phyloP scores from a whole-genome alignment of 2,888 invertebrate species.

The Gandaritis pyraliata region DNA sequence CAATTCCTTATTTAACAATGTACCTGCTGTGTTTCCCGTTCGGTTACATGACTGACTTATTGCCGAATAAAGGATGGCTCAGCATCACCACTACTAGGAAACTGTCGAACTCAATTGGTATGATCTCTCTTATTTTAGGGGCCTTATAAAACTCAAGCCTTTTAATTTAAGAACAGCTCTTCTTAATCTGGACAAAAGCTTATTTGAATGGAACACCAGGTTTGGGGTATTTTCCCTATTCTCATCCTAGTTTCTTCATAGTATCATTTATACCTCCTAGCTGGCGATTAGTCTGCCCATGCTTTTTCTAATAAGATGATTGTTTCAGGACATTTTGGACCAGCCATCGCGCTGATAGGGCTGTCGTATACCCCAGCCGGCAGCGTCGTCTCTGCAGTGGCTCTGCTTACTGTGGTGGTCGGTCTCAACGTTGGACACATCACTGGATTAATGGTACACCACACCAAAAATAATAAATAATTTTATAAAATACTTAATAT shows the following conservation, averaged over 20 bases:
- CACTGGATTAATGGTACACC: slow-evolving; percentile 88
- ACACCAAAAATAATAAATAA: no score
- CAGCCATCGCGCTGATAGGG: slow-evolving; percentile 86
- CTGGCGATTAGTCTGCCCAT: no score
- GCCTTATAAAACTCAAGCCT: no score
- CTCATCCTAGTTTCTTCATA: no score
- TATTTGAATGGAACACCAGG: no score
- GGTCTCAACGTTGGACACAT: slow-evolving; percentile 89
- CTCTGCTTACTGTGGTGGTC: slow-evolving; percentile 87
- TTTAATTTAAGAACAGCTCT: no score
- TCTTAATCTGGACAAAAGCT: no score
- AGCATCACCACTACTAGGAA: slow-evolving; percentile 78
- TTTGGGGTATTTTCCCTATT: no score
- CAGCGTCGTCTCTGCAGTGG: slow-evolving; percentile 84
- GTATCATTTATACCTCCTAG: no score
- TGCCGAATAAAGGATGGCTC: slow-evolving; percentile 79
- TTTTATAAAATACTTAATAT: no score
- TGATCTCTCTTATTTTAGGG: no score
- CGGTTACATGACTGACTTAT: slow-evolving; percentile 83
- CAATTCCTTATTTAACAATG: slow-evolving; percentile 89
- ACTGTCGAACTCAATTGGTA: slow-evolving; percentile 66
- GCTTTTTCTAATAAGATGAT: no score
- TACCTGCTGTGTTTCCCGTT: slow-evolving; percentile 83
- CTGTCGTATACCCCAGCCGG: slow-evolving; percentile 81
- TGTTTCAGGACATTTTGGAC: slow-evolving; percentile 85